Conservation (phyloP, 2,113 vertebrate genomes). For the Chrysochloris asiatica region DNA sequence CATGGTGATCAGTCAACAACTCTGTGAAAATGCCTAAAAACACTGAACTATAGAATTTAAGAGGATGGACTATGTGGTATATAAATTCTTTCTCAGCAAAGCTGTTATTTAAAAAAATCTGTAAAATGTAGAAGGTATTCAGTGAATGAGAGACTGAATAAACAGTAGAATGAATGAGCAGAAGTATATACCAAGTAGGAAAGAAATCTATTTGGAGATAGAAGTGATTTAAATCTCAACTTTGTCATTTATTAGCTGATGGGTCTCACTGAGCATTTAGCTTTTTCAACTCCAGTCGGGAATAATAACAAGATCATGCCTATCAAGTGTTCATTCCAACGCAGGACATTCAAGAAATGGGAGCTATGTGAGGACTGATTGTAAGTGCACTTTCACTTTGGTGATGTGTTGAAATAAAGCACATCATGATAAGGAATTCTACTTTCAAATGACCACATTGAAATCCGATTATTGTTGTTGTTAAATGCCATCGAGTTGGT, state of each 20-base stretch:
- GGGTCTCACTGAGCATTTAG: background rate
- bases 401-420: background rate
- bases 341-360: background rate
- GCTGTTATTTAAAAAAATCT: background rate
- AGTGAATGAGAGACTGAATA: background rate
- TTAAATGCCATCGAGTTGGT: no score
- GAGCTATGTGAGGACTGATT: background rate
- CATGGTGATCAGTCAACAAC: background rate
- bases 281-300: conserved; percentile 8
- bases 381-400: background rate
- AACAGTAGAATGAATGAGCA: background rate
- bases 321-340: conserved; percentile 8
- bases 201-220: background rate
- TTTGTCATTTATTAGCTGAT: background rate
- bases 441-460: background rate
- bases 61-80: background rate
- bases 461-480: no score
- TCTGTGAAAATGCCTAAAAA: conserved; percentile 22
- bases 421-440: background rate
- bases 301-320: conserved; percentile 32
- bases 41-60: background rate
- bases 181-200: background rate
- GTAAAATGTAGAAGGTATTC: background rate
- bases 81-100: background rate
- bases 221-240: conserved; percentile 31